Conservation (phyloP, 2,797 vertebrate genomes). For the Epinephelus awoara region DNA sequence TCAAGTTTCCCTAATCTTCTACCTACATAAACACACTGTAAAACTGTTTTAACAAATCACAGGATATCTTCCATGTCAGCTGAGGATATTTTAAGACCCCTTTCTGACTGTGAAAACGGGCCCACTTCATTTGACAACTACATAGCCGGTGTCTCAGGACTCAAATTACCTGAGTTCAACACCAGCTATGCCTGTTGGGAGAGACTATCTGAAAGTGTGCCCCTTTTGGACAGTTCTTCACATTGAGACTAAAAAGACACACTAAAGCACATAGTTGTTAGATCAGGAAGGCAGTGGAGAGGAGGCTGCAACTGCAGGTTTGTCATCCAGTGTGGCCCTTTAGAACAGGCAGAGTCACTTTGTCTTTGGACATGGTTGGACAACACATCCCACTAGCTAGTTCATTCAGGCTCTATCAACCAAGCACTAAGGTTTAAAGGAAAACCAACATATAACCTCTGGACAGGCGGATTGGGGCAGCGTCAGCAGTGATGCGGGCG, state of each 20-base stretch:
- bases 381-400: neutral
- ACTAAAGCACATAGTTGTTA: neutral
- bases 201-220: neutral
- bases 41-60: no score
- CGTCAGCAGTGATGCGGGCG: no score
- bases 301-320: neutral
- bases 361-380: neutral
- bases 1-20: neutral
- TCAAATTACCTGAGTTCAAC: neutral
- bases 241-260: neutral
- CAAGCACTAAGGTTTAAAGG: neutral
- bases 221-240: neutral
- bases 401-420: neutral
- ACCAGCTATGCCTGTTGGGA: neutral
- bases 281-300: neutral
- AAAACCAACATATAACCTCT: neutral
- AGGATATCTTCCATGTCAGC: neutral
- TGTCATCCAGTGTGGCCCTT: neutral
- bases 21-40: no score
- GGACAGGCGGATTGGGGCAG: no score
- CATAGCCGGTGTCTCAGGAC: neutral
- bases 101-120: neutral
- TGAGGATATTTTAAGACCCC: neutral
- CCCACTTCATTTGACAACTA: neutral
- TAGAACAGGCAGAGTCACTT: neutral